Conservation (phyloP, 2,113 vertebrate genomes). For the Gymnocephalus cernua region DNA sequence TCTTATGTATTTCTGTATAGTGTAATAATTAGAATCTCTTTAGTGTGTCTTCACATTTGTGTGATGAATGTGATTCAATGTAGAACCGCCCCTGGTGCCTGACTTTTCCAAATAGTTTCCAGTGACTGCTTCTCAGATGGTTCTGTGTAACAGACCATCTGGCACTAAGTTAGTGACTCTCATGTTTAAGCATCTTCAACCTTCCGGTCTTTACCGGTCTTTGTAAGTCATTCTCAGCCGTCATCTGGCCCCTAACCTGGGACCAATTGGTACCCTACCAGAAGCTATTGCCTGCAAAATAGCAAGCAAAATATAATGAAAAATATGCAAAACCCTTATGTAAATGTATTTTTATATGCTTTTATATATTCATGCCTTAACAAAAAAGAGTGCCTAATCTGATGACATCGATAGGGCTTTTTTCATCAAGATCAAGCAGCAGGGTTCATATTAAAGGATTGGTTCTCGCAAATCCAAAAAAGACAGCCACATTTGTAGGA, state of each 20-base stretch:
- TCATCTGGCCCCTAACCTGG: conserved; percentile 7
- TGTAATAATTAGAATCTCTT: too few relatives aligned
- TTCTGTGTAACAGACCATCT: too few relatives aligned
- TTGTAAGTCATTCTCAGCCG: conserved; percentile 1
- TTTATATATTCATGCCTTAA: neutral
- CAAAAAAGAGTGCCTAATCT: too few relatives aligned
- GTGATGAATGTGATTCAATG: too few relatives aligned
- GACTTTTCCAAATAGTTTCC: too few relatives aligned
- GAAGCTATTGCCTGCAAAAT: neutral
- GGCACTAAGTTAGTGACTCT: neutral
- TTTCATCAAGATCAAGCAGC: neutral
- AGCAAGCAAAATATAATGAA: neutral
- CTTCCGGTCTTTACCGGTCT: neutral
- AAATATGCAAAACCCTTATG: neutral
- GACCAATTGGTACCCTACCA: neutral
- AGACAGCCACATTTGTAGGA: neutral
- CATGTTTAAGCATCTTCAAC: neutral
- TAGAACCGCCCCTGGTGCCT: too few relatives aligned
- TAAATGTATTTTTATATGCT: neutral
- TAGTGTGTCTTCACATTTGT: too few relatives aligned
- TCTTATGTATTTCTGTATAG: too few relatives aligned
- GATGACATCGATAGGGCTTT: neutral
- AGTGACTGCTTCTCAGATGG: too few relatives aligned
- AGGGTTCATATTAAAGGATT: neutral
- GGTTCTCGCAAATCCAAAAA: neutral